These are phyloP conservation scores for Ctenicera cuprea DNA, from an alignment of 2,888 invertebrate species.

Conservation along the genomic window DNA sequence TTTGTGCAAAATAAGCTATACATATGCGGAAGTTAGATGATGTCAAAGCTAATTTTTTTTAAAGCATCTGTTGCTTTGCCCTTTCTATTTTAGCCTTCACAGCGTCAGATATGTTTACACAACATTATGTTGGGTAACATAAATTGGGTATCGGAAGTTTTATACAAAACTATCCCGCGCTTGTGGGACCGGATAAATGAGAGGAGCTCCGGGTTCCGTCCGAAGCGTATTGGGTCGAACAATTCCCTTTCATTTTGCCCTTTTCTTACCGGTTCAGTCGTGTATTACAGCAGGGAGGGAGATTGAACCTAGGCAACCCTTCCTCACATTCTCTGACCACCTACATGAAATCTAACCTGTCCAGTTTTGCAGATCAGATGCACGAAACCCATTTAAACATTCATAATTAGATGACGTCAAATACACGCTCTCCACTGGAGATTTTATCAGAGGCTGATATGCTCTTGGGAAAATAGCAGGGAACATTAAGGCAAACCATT, in stretches of 20 bases:
- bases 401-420: slow-evolving; percentile 31
- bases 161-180: slow-evolving; percentile 37
- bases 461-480: background rate
- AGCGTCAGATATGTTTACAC: slow-evolving; percentile 26
- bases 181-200: slow-evolving; percentile 41
- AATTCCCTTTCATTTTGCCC: slow-evolving; percentile 42
- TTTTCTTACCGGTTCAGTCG: slow-evolving; percentile 29
- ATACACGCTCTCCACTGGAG: background rate
- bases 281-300: slow-evolving; percentile 17
- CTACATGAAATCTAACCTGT: slow-evolving; percentile 32
- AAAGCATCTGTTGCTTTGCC: slow-evolving; percentile 36
- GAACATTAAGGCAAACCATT: slow-evolving; percentile 17
- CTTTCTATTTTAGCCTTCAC: slow-evolving; percentile 17
- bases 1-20: too few relatives aligned
- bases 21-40: too few relatives aligned
- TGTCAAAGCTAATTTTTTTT: too few relatives aligned
- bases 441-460: slow-evolving; percentile 7
- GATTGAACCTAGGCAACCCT: slow-evolving; percentile 17
- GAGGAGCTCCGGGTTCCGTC: slow-evolving; percentile 40
- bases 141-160: slow-evolving; percentile 41
- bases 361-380: slow-evolving; percentile 24
- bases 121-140: slow-evolving; percentile 39
- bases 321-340: slow-evolving; percentile 22
- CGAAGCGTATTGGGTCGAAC: slow-evolving; percentile 41
- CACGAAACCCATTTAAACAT: slow-evolving; percentile 26